These are phyloP conservation scores for Hylaeus volcanicus DNA, from an alignment of 1,140 invertebrate species.

Conservation along the genomic window DNA sequence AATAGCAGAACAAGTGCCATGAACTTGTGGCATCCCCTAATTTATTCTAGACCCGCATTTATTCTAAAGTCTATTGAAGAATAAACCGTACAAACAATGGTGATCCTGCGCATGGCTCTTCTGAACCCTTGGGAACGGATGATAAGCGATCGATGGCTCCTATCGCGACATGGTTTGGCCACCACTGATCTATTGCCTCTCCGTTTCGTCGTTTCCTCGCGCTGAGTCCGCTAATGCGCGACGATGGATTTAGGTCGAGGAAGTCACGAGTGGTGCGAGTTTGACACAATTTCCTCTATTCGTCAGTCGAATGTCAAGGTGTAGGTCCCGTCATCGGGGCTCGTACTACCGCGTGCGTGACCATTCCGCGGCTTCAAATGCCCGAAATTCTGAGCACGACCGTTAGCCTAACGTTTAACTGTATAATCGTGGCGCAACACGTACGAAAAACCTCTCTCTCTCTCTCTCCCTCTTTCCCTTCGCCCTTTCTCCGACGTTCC, in stretches of 20 bases:
- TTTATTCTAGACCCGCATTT: too few species aligned
- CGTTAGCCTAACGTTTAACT: constrained; percentile 70
- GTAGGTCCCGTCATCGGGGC: constrained; percentile 40
- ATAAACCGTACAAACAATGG: too few species aligned
- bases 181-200: neutral
- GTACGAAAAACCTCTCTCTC: constrained; percentile 27
- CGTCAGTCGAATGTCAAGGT: constrained; percentile 57
- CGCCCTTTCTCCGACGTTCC: constrained; percentile 6
- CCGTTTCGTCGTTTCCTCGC: neutral
- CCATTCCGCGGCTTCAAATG: constrained; percentile 40
- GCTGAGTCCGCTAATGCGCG: neutral
- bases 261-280: constrained; percentile 53
- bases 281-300: constrained; percentile 60
- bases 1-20: too few species aligned
- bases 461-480: constrained; percentile 1
- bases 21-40: too few species aligned
- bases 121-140: too few species aligned
- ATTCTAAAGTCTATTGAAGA: too few species aligned
- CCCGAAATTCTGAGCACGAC: constrained; percentile 65
- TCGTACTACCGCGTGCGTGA: constrained; percentile 18
- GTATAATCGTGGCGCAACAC: constrained; percentile 60
- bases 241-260: constrained; percentile 51
- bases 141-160: too few species aligned
- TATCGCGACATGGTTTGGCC: too few species aligned
- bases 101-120: too few species aligned